A percentile compares a stretch with the other conserved stretches of the same genome.
Evolutionary conservation across 2,113 vertebrate genomes (phyloP).

Genomic region (Anoura caudifer): DNA sequence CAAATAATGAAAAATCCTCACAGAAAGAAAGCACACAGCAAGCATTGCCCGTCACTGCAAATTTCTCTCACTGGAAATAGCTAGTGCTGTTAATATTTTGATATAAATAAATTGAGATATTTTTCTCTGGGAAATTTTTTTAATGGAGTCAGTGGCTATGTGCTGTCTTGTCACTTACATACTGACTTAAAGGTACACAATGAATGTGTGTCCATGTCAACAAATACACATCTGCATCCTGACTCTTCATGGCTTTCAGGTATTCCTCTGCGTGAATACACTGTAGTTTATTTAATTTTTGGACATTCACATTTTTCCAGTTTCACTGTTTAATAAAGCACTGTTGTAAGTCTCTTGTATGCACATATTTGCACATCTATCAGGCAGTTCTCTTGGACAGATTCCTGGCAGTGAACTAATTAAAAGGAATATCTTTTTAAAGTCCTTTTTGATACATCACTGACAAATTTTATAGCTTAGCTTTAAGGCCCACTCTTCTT

Average conservation of each 20-base stretch:
- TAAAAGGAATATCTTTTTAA: constrained; percentile 23
- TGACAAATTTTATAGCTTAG: constrained; percentile 57
- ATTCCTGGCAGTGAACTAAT: not conserved
- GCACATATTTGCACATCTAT: not conserved
- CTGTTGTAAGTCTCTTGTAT: not conserved
- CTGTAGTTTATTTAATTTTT: not conserved
- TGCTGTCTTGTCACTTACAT: not conserved
- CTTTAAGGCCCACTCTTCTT: constrained; percentile 50
- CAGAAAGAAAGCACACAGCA: not conserved
- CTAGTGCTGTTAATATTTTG: not conserved
- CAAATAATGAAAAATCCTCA: constrained; percentile 27
- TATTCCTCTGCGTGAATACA: not conserved
- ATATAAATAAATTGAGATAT: not conserved
- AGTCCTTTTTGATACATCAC: constrained; percentile 40
- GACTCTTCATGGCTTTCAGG: not conserved
- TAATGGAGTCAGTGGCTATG: not conserved
- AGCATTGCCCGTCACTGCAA: not conserved
- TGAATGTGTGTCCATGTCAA: not conserved
- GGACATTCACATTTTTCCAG: not conserved
- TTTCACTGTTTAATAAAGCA: not conserved
- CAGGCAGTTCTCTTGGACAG: not conserved
- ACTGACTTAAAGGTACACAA: not conserved
- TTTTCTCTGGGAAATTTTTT: not conserved
- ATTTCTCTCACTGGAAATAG: constrained; percentile 26
- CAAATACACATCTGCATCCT: not conserved